Evolutionary conservation across 2,888 invertebrate genomes (phyloP).

Genomic region (Sarcophaga carnaria): DNA sequence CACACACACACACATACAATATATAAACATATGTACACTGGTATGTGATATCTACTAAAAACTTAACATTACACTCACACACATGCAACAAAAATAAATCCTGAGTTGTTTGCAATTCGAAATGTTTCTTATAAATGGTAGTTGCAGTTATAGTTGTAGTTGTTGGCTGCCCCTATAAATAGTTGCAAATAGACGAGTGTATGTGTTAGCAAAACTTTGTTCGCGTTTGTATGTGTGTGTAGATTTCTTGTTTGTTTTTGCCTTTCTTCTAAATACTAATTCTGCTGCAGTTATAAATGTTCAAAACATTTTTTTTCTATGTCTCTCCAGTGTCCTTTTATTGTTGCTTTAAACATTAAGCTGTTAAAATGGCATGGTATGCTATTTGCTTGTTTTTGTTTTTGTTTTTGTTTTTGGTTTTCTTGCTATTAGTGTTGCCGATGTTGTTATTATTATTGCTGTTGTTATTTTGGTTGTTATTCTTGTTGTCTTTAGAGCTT

Average conservation of each 20-base stretch:
- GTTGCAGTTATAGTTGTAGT: neutral
- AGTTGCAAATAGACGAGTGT: neutral
- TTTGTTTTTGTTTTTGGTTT: conserved; percentile 47
- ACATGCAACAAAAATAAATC: conserved; percentile 60
- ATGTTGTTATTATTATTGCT: conserved; percentile 38
- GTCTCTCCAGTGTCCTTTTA: conserved; percentile 52
- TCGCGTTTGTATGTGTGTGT: neutral
- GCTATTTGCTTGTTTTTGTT: conserved; percentile 47
- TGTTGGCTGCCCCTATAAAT: conserved; percentile 36
- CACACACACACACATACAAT: neutral
- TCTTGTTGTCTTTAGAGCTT: conserved; percentile 48
- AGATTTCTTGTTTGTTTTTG: conserved; percentile 15
- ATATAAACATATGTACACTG: neutral
- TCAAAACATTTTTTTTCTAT: conserved; percentile 45
- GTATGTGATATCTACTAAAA: neutral
- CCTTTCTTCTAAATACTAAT: conserved; percentile 13
- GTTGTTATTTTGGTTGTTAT: conserved; percentile 41
- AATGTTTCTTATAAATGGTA: conserved; percentile 62
- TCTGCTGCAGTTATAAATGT: conserved; percentile 64
- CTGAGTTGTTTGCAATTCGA: conserved; percentile 57
- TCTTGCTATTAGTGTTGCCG: conserved; percentile 47
- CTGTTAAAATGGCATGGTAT: conserved; percentile 67
- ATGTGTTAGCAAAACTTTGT: too few relatives aligned
- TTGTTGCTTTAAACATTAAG: conserved; percentile 66
- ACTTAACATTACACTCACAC: conserved; percentile 20